Conservation (phyloP, 2,113 vertebrate genomes). For the Lycaon pictus region DNA sequence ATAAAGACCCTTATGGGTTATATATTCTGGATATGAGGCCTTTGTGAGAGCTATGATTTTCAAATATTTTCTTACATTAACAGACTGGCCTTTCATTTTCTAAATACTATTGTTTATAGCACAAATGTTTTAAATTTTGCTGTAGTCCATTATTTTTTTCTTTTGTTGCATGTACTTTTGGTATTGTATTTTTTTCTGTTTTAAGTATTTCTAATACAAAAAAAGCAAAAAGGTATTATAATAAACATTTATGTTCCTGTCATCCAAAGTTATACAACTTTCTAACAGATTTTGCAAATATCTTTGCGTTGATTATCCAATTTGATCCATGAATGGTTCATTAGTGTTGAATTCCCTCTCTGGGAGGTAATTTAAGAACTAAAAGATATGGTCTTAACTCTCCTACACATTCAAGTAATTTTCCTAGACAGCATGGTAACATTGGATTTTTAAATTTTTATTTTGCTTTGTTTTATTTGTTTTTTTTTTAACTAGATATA, state of each 20-base stretch:
- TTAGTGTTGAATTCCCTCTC: neutral
- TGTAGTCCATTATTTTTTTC: neutral
- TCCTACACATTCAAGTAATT: neutral
- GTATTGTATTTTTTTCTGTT: neutral
- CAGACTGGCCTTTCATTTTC: neutral
- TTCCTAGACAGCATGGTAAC: neutral
- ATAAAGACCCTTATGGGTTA: neutral
- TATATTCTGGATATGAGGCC: neutral
- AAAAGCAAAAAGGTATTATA: neutral
- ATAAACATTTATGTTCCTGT: neutral
- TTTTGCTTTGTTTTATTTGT: conserved; percentile 10
- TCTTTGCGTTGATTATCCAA: neutral
- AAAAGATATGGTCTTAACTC: neutral
- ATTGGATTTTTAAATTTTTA: neutral
- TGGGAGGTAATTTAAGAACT: neutral
- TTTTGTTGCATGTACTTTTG: neutral
- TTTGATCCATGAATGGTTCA: neutral
- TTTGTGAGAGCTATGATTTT: neutral
- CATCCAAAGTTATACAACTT: neutral
- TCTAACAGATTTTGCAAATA: neutral
- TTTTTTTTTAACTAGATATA: conserved; percentile 32
- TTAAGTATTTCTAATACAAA: neutral
- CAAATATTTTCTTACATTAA: neutral
- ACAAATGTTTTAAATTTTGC: conserved; percentile 5
- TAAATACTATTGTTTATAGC: neutral